Base-by-base conservation (phyloP, 2,888 invertebrate species). In the Cyaniris semiargus region DNA sequence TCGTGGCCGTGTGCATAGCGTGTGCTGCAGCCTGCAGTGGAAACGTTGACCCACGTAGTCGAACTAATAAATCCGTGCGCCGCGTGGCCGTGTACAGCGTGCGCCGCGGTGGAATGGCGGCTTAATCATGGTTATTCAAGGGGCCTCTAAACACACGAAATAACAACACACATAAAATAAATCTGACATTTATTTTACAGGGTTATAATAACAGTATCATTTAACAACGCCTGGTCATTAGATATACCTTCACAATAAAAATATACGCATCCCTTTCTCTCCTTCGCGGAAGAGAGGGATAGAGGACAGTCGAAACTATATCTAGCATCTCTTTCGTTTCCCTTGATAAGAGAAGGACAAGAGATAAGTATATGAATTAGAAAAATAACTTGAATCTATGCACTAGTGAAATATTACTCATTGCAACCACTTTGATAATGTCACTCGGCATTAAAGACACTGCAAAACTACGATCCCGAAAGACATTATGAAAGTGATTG, bases 161-260 rank as follows among this genome's bases (percentile, higher is more conserved):
- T 18, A 77, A 79, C 71, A 72, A 75, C 56, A 53, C 70, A 23
- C 60, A 75, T 75, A 80, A 87, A 85, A 80, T 81, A 83, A 79
- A 84, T 85, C 84, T 84, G 86, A 87, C 86, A 87, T 92, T 89
- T 92, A 91, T 90, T 85, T 91, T 91, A 90, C 90, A 91, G 79
- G 84, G 82, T 87, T 88, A 88, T 88, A 86, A 86, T 86, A 88
- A 88, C 87, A 83, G 85, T 87, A 85, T 89, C 87, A 88, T 86
- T 86, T 87, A 87, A 82, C 83, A 85, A 84, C 84, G 84, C 85
- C 84, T 85, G 84, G 85, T 88, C 83, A 81, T 80, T 80, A 77
- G 78, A 44, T 60, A 58, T 76, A 76, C 79, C 78, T 74, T 76
- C 75, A 77, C 78, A 76, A 76, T 77, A 76, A 82, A 82, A 84